phyloP scores from a whole-genome alignment of 2,113 vertebrate species.

The Montifringilla adamsi region DNA sequence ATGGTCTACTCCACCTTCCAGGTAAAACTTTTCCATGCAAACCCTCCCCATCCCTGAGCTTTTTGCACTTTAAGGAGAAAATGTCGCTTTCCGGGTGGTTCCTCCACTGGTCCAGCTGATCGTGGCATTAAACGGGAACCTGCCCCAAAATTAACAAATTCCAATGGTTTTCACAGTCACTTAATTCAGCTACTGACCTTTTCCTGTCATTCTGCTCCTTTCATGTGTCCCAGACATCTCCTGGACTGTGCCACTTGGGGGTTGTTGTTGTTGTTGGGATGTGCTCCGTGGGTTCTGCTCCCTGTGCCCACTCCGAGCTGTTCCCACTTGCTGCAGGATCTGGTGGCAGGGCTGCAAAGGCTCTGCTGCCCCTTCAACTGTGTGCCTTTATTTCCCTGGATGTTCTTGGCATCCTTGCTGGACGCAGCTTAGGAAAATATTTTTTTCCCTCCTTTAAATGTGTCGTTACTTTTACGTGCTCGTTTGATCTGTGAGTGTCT shows the following conservation, averaged over 20 bases:
- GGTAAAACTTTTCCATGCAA: background rate
- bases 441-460: background rate
- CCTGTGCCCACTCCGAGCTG: background rate
- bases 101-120: background rate
- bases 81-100: rapidly evolving
- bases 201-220: background rate
- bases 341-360: background rate
- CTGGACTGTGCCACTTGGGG: rapidly evolving
- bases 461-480: background rate
- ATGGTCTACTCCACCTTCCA: conserved; percentile 57
- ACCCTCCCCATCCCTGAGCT: background rate
- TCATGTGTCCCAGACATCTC: rapidly evolving
- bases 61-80: background rate
- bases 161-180: background rate
- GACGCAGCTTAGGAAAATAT: background rate
- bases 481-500: background rate
- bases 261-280: background rate
- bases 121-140: background rate
- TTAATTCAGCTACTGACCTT: background rate
- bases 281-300: background rate
- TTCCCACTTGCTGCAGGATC: background rate
- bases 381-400: background rate
- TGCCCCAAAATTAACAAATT: background rate
- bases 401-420: conserved; percentile 5
- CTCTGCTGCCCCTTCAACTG: background rate